A percentile compares a stretch with the other conserved stretches of the same genome.
These are phyloP conservation scores for Leptinotarsa defecta DNA, from an alignment of 1,140 invertebrate genomes.

Conservation along the genomic window DNA sequence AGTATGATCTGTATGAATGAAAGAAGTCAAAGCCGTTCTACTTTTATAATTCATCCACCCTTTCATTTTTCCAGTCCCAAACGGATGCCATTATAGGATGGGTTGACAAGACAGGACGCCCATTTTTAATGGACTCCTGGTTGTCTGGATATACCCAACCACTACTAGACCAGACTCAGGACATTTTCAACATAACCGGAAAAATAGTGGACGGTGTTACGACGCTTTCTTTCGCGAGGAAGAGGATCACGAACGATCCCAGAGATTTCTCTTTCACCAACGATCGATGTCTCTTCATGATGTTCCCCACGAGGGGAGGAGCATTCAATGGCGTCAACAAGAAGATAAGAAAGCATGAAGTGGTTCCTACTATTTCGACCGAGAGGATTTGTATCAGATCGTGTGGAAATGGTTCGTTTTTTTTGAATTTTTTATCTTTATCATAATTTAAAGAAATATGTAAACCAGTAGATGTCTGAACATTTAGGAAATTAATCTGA, in stretches of 20 bases:
- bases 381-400: slow-evolving; percentile 83
- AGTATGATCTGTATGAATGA: no score
- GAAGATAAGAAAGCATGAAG: slow-evolving; percentile 81
- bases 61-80: slow-evolving; percentile 63
- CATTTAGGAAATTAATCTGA: no score
- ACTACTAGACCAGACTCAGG: slow-evolving; percentile 75
- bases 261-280: slow-evolving; percentile 85
- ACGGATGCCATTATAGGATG: slow-evolving; percentile 86
- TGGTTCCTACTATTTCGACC: slow-evolving; percentile 75
- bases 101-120: slow-evolving; percentile 77
- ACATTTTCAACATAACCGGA: slow-evolving; percentile 74
- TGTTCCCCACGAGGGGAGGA: slow-evolving; percentile 87
- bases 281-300: slow-evolving; percentile 81
- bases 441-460: no score
- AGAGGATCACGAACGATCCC: slow-evolving; percentile 76
- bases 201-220: slow-evolving; percentile 76
- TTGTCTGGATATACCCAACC: slow-evolving; percentile 79
- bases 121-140: slow-evolving; percentile 89
- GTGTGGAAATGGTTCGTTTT: slow-evolving; percentile 65
- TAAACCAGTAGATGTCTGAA: no score
- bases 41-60: no score
- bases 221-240: slow-evolving; percentile 79
- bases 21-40: no score
- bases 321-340: slow-evolving; percentile 82
- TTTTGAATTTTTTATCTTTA: background rate